Evolutionary conservation across 1,140 invertebrate genomes (phyloP).

Genomic region (Drosophila mayri): DNA sequence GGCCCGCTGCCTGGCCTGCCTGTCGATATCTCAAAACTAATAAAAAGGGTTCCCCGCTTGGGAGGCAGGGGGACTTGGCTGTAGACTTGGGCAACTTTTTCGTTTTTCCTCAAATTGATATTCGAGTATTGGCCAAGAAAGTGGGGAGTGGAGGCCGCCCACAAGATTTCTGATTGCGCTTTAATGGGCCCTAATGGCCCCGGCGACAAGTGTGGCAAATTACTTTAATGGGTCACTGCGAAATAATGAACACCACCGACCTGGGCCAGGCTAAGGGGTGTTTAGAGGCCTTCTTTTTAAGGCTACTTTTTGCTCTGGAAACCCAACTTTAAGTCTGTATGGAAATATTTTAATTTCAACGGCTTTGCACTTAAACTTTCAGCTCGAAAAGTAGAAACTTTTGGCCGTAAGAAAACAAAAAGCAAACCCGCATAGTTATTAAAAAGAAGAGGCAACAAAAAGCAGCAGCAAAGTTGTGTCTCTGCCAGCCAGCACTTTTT

Average conservation of each 20-base stretch:
- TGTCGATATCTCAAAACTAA: conserved; percentile 68
- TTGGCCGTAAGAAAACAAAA: conserved; percentile 46
- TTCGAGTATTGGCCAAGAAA: conserved; percentile 13
- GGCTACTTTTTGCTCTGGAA: background rate
- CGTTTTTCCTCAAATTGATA: conserved; percentile 64
- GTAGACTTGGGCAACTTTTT: conserved; percentile 54
- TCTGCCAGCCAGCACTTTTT: conserved; percentile 16
- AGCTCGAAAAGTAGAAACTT: conserved; percentile 28
- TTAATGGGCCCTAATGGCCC: conserved; percentile 75
- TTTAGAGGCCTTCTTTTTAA: conserved; percentile 1
- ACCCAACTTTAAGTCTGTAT: conserved; percentile 26
- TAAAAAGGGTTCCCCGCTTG: conserved; percentile 66
- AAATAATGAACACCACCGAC: conserved; percentile 73
- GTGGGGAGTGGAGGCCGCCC: background rate
- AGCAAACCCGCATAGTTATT: conserved; percentile 43
- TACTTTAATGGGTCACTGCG: conserved; percentile 72
- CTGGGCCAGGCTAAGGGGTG: conserved; percentile 8
- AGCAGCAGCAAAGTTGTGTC: conserved; percentile 39
- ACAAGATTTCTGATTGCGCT: conserved; percentile 70
- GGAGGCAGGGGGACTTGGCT: conserved; percentile 19
- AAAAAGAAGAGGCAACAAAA: conserved; percentile 37
- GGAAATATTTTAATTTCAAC: conserved; percentile 45
- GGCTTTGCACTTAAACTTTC: conserved; percentile 45
- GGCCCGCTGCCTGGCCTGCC: conserved; percentile 5
- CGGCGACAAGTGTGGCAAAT: conserved; percentile 82